phyloP scores from a whole-genome alignment of 2,888 invertebrate genomes.

The Abrostola triplasia region DNA sequence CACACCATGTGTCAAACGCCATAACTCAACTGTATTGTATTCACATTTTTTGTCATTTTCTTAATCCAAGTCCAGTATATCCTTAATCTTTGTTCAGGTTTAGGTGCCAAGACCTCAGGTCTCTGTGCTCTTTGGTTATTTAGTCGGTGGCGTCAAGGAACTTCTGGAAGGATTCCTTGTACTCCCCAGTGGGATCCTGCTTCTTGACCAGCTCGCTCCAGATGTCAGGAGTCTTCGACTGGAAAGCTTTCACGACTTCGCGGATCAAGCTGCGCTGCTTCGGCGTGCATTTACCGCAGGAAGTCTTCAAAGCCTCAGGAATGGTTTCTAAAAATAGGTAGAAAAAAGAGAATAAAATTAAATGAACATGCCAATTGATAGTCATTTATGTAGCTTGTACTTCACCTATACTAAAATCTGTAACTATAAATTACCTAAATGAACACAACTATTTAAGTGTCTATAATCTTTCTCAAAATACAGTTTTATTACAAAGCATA shows the following conservation, averaged over 20 bases:
- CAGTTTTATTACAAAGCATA: no score
- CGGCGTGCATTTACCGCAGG: slow-evolving; percentile 90
- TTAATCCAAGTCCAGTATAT: slow-evolving; percentile 1
- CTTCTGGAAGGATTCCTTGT: slow-evolving; percentile 88
- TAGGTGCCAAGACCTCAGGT: slow-evolving; percentile 6
- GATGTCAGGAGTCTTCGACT: slow-evolving; percentile 89
- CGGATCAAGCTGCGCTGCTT: slow-evolving; percentile 88
- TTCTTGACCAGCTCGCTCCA: slow-evolving; percentile 90
- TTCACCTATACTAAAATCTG: no score
- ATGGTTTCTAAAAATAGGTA: slow-evolving; percentile 65
- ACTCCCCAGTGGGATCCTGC: slow-evolving; percentile 90
- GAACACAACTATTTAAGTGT: no score
- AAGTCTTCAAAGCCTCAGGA: slow-evolving; percentile 77
- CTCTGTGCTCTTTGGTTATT: slow-evolving; percentile 31
- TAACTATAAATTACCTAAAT: no score
- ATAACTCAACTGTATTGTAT: no score
- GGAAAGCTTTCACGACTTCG: slow-evolving; percentile 89
- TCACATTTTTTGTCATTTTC: background rate
- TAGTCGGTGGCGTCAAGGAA: slow-evolving; percentile 72
- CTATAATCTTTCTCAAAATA: no score
- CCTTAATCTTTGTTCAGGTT: background rate
- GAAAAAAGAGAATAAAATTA: background rate
- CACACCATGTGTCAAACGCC: no score
- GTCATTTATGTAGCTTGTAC: no score
- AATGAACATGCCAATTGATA: no score